phyloP scores from a whole-genome alignment of 2,113 vertebrate species.

The Leiothrix lutea region DNA sequence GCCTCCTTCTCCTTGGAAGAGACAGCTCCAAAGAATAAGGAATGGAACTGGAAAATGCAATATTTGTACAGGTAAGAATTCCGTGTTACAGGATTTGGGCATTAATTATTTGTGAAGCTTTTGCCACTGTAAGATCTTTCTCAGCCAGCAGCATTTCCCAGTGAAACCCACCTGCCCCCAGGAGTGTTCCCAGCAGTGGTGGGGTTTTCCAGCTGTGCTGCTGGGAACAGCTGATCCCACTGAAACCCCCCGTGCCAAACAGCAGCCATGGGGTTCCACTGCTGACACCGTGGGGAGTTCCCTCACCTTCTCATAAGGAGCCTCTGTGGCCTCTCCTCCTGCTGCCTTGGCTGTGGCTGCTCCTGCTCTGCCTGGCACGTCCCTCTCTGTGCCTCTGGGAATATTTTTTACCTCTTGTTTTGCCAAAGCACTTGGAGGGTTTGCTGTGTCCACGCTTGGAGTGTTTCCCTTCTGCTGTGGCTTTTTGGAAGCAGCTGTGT shows the following conservation, averaged over 20 bases:
- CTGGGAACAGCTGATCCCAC: neutral
- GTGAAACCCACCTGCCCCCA: neutral
- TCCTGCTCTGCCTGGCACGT: accelerated
- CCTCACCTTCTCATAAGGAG: conserved; percentile 42
- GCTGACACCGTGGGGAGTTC: accelerated
- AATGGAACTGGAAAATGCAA: conserved; percentile 76
- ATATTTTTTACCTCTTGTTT: neutral
- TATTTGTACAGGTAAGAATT: neutral
- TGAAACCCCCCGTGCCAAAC: accelerated
- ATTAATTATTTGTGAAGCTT: neutral
- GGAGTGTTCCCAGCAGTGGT: neutral
- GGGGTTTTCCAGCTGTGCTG: neutral
- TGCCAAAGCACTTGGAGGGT: neutral
- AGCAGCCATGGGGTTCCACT: neutral
- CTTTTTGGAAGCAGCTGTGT: neutral
- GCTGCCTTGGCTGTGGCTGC: accelerated
- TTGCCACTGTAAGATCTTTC: neutral
- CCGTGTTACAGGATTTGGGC: neutral
- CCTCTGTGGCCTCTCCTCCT: neutral
- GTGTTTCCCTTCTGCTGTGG: neutral
- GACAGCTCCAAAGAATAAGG: conserved; percentile 85
- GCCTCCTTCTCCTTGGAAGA: conserved; percentile 52
- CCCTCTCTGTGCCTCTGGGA: neutral
- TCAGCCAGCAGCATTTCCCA: neutral
- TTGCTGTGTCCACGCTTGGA: accelerated